A percentile compares a stretch with the other conserved stretches of the same genome.
Evolutionary conservation across 1,140 invertebrate species (phyloP).

Genomic region (Agrilus planipennis): DNA sequence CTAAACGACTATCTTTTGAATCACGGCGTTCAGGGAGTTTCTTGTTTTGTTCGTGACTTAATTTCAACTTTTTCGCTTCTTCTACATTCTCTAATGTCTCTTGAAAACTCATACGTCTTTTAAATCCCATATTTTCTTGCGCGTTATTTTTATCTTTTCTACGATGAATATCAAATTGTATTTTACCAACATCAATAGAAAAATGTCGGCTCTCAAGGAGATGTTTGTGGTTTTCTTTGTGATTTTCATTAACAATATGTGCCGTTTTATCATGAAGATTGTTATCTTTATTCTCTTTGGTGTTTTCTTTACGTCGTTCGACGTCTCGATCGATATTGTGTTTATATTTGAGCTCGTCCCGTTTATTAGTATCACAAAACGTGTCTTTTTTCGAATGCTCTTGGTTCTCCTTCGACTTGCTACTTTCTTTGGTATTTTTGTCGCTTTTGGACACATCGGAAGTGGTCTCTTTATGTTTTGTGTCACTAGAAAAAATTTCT

Average conservation of each 20-base stretch:
- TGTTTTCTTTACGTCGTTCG: constrained; percentile 27
- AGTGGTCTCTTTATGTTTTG: constrained; percentile 25
- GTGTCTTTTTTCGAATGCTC: constrained; percentile 7
- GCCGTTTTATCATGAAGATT: constrained; percentile 27
- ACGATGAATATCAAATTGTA: constrained; percentile 29
- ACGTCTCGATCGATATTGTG: constrained; percentile 21
- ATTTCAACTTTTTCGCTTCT: constrained; percentile 58
- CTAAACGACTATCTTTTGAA: constrained; percentile 51
- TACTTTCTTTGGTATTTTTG: constrained; percentile 20
- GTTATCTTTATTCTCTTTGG: constrained; percentile 34
- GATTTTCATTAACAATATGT: constrained; percentile 22
- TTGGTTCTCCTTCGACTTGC: constrained; percentile 9
- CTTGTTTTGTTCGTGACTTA: constrained; percentile 42
- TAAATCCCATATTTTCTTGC: constrained; percentile 49
- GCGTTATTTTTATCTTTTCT: constrained; percentile 46
- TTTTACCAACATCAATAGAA: constrained; percentile 26
- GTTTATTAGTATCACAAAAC: constrained; percentile 8
- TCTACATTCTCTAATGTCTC: constrained; percentile 50
- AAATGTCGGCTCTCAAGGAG: constrained; percentile 26
- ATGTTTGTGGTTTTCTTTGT: constrained; percentile 21
- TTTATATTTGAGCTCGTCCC: constrained; percentile 17
- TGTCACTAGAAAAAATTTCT: constrained; percentile 24
- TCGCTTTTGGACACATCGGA: constrained; percentile 14
- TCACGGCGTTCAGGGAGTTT: constrained; percentile 50
- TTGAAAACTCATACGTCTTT: constrained; percentile 65